These are phyloP conservation scores for Gonatopus flavifemur DNA, from an alignment of 1,140 invertebrate species.

Conservation along the genomic window DNA sequence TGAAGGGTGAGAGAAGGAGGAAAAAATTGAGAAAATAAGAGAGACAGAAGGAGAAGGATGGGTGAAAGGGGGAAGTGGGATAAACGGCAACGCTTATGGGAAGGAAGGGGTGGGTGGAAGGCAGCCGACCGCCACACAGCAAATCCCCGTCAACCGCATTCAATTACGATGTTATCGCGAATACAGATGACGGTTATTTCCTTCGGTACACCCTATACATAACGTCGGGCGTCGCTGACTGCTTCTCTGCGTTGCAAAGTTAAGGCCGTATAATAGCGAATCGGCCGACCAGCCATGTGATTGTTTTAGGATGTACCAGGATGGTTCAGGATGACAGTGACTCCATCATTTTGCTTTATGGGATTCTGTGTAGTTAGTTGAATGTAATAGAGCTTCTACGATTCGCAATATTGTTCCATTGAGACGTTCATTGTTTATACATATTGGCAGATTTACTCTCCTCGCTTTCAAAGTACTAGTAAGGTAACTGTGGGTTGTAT, in stretches of 20 bases:
- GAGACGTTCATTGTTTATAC: too few relatives aligned
- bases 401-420: too few relatives aligned
- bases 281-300: constrained; percentile 48
- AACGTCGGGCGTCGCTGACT: constrained; percentile 36
- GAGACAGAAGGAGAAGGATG: constrained; percentile 3
- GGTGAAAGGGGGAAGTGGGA: constrained; percentile 20
- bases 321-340: constrained; percentile 35
- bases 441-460: too few relatives aligned
- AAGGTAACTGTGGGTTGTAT: too few relatives aligned
- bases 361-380: too few relatives aligned
- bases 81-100: constrained; percentile 22
- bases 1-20: constrained; percentile 5
- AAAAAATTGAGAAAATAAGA: constrained; percentile 5
- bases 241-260: constrained; percentile 44
- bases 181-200: constrained; percentile 64
- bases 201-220: constrained; percentile 61
- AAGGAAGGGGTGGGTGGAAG: constrained; percentile 23
- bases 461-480: too few relatives aligned
- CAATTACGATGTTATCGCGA: constrained; percentile 63
- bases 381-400: too few relatives aligned
- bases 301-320: constrained; percentile 54
- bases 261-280: constrained; percentile 44
- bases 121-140: constrained; percentile 45
- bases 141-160: constrained; percentile 63
- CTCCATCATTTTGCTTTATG: not conserved